Evolutionary conservation across 2,797 vertebrate genomes (phyloP), one percentile per base, ranked within the genome.

Genomic region (Remorina albescens): DNA sequence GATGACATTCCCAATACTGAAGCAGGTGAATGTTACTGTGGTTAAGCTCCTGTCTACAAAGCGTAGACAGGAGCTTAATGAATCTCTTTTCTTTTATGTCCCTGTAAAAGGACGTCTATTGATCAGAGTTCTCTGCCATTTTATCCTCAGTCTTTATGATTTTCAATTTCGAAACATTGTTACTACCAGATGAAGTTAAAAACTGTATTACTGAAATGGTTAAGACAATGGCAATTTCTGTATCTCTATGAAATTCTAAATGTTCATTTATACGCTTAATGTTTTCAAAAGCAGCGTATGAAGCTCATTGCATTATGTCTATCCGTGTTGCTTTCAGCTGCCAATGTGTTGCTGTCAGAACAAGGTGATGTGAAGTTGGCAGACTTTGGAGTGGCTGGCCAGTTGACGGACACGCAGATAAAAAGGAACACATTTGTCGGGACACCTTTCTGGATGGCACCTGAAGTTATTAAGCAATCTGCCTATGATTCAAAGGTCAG

Each of bases 361-460:
- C 97, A 99, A 73, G 98, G 98, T 0, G 96, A 99, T 4, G 98
- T 99, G 79, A 99, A 99, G 89, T 93, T 99, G 80, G 98, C 98
- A 1, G 98, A 99, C 85, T 99, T 99, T 8, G 98, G 98, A 18
- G 98, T 99, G 81, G 97, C 98, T 0, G 98, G 98, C 8, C 98
- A 99, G 86, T 91, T 99, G 78, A 98, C 98, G 0, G 98, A 99
- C 84, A 99, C 98, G 0, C 98, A 99, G 92, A 99, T 99, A 87
- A 99, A 99, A 83, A 95, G 97, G 84, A 99, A 99, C 85, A 99
- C 98, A 0, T 99, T 99, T 82, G 98, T 99, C 62, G 98, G 98
- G 61, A 99, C 98, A 36, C 98, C 98, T 0, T 99, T 99, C 91
- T 99, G 98, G 98, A 99, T 99, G 98, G 98, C 98, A 4, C 98